Conservation (phyloP, 2,113 vertebrate genomes). For the Zonotrichia leucophrys region DNA sequence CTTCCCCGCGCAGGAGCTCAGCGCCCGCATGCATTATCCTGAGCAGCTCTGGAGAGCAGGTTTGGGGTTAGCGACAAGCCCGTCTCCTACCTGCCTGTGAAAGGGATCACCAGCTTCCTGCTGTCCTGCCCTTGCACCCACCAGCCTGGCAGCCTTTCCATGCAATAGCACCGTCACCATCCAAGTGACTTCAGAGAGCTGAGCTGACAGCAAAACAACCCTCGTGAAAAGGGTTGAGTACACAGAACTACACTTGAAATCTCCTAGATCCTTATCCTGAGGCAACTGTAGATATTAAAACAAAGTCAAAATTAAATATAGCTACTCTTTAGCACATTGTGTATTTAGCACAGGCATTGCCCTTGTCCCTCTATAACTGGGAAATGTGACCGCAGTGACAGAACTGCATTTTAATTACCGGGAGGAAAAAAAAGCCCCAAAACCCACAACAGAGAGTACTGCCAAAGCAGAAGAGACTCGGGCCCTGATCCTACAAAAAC, state of each 20-base stretch:
- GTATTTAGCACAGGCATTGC: neutral
- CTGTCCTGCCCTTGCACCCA: neutral
- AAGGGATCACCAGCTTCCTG: neutral
- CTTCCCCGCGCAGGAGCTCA: neutral
- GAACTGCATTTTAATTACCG: constrained; percentile 7
- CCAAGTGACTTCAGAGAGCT: neutral
- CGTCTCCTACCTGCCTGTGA: neutral
- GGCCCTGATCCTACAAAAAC: neutral
- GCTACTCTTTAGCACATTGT: neutral
- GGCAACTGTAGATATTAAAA: neutral
- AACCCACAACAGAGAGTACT: neutral
- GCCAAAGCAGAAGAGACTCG: neutral
- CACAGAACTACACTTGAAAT: neutral
- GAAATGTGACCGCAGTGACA: neutral
- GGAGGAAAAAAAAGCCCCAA: neutral
- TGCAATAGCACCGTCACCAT: neutral
- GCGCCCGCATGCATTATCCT: neutral
- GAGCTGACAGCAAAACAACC: neutral
- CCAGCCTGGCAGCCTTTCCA: neutral
- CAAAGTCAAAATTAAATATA: constrained; percentile 12
- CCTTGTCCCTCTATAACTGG: neutral
- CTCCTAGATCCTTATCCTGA: neutral
- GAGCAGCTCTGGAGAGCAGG: neutral
- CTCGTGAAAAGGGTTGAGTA: neutral
- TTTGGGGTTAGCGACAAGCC: neutral